phyloP scores from a whole-genome alignment of 1,140 invertebrate genomes.

The Belonocnema kinseyi region DNA sequence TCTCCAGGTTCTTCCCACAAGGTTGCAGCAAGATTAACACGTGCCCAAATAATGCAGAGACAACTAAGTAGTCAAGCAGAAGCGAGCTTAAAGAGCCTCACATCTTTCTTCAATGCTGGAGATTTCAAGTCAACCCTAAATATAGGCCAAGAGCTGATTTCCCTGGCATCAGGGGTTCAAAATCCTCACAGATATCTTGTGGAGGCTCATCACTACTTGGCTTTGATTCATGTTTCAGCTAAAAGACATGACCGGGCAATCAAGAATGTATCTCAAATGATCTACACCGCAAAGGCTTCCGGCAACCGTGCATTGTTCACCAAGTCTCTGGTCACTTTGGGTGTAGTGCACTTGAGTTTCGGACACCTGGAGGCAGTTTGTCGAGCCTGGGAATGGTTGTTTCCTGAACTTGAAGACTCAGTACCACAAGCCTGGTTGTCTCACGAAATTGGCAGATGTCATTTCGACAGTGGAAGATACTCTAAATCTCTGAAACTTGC shows the following conservation, averaged over 20 bases:
- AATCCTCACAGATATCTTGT: constrained; percentile 48
- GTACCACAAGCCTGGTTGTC: constrained; percentile 59
- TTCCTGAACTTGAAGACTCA: constrained; percentile 46
- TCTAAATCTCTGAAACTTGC: constrained; percentile 47
- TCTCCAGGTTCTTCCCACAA: background rate
- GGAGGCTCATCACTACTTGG: constrained; percentile 52
- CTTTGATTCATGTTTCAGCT: constrained; percentile 50
- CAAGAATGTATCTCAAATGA: constrained; percentile 48
- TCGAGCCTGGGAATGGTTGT: constrained; percentile 55
- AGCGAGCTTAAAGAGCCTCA: constrained; percentile 44
- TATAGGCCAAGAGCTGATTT: constrained; percentile 52
- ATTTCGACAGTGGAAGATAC: constrained; percentile 57
- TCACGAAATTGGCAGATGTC: constrained; percentile 60
- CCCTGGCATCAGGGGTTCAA: constrained; percentile 26
- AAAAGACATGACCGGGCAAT: constrained; percentile 62
- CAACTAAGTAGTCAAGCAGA: constrained; percentile 42
- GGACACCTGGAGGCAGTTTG: constrained; percentile 57
- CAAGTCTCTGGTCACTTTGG: constrained; percentile 52
- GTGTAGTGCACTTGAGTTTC: constrained; percentile 64
- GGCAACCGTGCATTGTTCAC: constrained; percentile 46
- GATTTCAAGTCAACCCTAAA: constrained; percentile 43
- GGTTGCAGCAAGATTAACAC: constrained; percentile 8
- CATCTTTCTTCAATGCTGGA: constrained; percentile 46
- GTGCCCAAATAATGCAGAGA: constrained; percentile 43
- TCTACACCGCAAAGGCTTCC: constrained; percentile 48